Percentiles rank a stretch among this genome's conserved stretches.
phyloP scores from a whole-genome alignment of 2,888 invertebrate species.

The Rhopalosiphum nymphaeae region DNA sequence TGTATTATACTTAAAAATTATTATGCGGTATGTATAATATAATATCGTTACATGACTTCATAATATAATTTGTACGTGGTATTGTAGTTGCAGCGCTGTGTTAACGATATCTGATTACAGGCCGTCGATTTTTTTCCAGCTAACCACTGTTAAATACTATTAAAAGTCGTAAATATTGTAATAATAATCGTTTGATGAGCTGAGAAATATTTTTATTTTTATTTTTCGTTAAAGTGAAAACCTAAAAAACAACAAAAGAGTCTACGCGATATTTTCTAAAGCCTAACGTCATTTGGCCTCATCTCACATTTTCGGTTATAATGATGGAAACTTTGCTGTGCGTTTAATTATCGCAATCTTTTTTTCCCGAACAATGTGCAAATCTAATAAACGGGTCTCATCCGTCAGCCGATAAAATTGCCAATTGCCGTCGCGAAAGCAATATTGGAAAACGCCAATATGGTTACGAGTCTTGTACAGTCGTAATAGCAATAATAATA shows the following conservation, averaged over 20 bases:
- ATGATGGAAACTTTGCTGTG: not conserved
- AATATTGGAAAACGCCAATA: not conserved
- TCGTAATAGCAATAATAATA: not conserved
- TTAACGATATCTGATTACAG: not conserved
- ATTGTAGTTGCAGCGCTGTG: not conserved
- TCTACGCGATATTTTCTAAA: not conserved
- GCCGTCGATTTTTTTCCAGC: not conserved
- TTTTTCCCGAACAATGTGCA: not conserved
- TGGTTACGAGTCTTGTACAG: not conserved
- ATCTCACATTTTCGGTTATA: not conserved
- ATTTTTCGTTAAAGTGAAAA: not conserved
- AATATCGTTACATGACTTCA: not conserved
- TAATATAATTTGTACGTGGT: not conserved
- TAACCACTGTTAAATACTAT: not conserved
- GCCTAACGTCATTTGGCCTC: not conserved
- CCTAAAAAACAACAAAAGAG: not conserved
- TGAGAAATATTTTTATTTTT: not conserved
- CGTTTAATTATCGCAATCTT: not conserved
- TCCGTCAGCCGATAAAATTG: not conserved
- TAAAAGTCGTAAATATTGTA: not conserved
- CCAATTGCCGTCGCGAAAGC: not conserved
- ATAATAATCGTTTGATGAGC: not conserved
- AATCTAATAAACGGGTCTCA: not conserved
- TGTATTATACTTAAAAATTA: not conserved
- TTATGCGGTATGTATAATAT: not conserved